Percentiles rank a stretch among this genome's conserved stretches.
phyloP scores from a whole-genome alignment of 2,797 vertebrate species.

The Chloroceryle inda region DNA sequence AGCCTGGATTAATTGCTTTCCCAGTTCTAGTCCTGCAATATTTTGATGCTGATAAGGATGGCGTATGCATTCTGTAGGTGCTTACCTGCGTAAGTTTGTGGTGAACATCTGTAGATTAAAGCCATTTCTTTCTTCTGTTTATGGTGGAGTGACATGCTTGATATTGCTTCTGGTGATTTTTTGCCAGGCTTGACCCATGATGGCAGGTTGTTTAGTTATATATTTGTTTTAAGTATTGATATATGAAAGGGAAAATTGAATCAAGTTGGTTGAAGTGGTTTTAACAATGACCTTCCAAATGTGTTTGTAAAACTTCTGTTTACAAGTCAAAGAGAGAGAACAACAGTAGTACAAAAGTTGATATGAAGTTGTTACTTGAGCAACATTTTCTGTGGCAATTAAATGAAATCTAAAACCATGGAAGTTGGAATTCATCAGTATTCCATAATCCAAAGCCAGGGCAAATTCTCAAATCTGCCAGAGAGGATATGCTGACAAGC shows the following conservation, averaged over 20 bases:
- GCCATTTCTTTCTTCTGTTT: neutral
- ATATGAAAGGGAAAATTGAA: neutral
- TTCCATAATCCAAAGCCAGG: neutral
- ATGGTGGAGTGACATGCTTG: neutral
- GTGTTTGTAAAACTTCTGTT: fast-evolving
- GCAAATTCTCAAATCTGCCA: neutral
- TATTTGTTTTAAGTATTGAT: neutral
- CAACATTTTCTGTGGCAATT: neutral
- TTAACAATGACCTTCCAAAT: neutral
- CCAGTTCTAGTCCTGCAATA: neutral
- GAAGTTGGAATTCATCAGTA: neutral
- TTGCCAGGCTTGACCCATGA: neutral
- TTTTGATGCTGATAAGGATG: neutral
- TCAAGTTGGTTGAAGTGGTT: neutral
- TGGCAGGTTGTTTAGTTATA: neutral
- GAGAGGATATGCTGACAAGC: neutral
- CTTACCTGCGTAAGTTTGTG: neutral
- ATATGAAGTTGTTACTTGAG: neutral
- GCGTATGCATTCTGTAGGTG: neutral
- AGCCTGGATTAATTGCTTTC: neutral
- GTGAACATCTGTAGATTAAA: neutral
- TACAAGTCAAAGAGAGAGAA: neutral
- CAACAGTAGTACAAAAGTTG: neutral
- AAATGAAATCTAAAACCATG: neutral
- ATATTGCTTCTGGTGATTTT: neutral